Conservation (phyloP, 2,888 invertebrate genomes). For the Fragum sueziense region DNA sequence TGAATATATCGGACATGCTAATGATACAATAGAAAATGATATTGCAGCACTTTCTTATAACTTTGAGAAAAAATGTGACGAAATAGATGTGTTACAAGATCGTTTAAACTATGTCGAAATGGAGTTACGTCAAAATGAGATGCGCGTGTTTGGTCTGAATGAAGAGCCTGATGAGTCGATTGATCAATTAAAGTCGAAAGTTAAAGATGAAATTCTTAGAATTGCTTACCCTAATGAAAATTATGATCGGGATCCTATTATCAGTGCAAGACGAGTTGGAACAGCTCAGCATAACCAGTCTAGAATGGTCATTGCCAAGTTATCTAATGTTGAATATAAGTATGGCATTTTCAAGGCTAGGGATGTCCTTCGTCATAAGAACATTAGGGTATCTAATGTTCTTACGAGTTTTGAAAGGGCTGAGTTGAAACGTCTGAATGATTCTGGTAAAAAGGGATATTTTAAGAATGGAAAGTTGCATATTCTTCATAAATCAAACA, state of each 20-base stretch:
- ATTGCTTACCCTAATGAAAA: slow-evolving; percentile 4
- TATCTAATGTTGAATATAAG: slow-evolving; percentile 10
- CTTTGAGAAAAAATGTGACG: neutral
- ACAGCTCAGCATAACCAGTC: neutral
- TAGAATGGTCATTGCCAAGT: slow-evolving; percentile 27
- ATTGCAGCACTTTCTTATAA: neutral
- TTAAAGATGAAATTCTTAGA: neutral
- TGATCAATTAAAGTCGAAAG: neutral
- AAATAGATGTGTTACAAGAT: neutral
- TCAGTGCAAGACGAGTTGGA: neutral
- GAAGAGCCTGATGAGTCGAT: neutral
- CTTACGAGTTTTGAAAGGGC: neutral
- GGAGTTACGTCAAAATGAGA: neutral
- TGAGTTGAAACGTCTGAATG: neutral
- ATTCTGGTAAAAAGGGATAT: neutral
- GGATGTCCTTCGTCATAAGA: slow-evolving; percentile 3
- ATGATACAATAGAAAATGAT: neutral
- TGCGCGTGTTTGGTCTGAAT: slow-evolving; percentile 1
- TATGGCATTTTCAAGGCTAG: slow-evolving; percentile 17
- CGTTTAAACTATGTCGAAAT: neutral
- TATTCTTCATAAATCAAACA: neutral
- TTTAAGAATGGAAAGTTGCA: neutral
- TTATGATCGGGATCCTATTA: neutral
- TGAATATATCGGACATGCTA: neutral
- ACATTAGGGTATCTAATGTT: neutral